Evolutionary conservation across 2,888 invertebrate species (phyloP).

Genomic region (Lampropteryx suffumata): DNA sequence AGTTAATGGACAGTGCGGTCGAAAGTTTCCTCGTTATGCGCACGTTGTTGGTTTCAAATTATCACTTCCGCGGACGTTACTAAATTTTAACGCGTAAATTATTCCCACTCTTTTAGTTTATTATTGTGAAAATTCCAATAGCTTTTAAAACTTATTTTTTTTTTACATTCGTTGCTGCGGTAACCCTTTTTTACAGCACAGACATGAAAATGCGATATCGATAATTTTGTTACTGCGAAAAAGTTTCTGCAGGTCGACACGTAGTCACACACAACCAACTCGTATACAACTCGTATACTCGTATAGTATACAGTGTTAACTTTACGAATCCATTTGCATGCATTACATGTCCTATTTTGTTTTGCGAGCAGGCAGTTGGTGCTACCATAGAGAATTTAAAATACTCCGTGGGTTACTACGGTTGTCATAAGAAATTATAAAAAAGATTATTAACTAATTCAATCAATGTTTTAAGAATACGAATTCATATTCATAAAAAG

Average conservation of each 20-base stretch:
- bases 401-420: no score
- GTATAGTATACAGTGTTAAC: conserved; percentile 10
- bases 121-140: conserved; percentile 4
- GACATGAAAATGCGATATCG: not conserved
- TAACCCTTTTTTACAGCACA: not conserved
- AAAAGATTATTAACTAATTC: no score
- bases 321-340: conserved; percentile 29
- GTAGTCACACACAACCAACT: not conserved
- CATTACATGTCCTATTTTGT: conserved; percentile 27
- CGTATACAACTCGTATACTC: not conserved
- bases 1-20: conserved; percentile 47
- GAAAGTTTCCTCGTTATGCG: conserved; percentile 43
- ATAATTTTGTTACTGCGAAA: conserved; percentile 4
- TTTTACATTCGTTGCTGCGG: no score
- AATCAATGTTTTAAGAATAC: no score
- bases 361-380: conserved; percentile 26
- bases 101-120: conserved; percentile 10
- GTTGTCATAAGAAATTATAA: no score
- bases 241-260: not conserved
- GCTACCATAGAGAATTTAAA: not conserved
- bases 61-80: conserved; percentile 37
- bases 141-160: not conserved
- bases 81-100: conserved; percentile 19
- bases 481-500: no score
- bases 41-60: conserved; percentile 43